Base-by-base conservation (phyloP, 1,140 invertebrate species). In the Phocides pigmalion region DNA sequence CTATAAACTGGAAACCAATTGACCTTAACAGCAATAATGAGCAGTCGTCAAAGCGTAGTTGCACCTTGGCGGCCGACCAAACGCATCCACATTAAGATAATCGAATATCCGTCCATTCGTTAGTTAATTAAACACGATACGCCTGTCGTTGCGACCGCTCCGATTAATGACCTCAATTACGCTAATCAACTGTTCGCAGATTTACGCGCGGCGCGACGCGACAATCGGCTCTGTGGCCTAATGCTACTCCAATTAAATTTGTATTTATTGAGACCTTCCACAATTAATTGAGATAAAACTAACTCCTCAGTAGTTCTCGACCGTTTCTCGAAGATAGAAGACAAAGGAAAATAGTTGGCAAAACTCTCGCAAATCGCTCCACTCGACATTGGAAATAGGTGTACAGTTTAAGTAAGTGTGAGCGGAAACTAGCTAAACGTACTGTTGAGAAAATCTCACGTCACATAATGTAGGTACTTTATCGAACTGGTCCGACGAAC, bases 71-170 rank as follows among this genome's bases (percentile, higher is more conserved):
- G 47, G 15, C 56, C 25, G n/a, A n/a, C n/a, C n/a, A n/a, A 47
- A 62, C 72, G 70, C 68, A 74, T 76, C 58, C 58, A 69, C 81
- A 77, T 81, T 79, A 79, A 82, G 81, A 84, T 87, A 87, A 86
- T 84, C 76, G 71, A 79, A 76, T 79, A 79, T 75, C 69, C 67
- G 76, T 71, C 69, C 74, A 75, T 80, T 89, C 77, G 80, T 89
- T 87, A 80, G 79, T 89, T 85, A 87, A 89, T 89, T 87, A 87
- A 89, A 87, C 81, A 80, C 80, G 84, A 84, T 87, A 87, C 76
- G 74, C 64, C 64, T 74, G 76, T 82, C 75, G 71, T 82, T 76
- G 79, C 76, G 76, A 86, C 82, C 74, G 74, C 59, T 63, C 64
- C 79, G 71, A 82, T 83, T 82, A 87, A 87, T 82, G 84, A 81